Conservation (phyloP, 2,113 vertebrate genomes). For the Todiramphus chloris region DNA sequence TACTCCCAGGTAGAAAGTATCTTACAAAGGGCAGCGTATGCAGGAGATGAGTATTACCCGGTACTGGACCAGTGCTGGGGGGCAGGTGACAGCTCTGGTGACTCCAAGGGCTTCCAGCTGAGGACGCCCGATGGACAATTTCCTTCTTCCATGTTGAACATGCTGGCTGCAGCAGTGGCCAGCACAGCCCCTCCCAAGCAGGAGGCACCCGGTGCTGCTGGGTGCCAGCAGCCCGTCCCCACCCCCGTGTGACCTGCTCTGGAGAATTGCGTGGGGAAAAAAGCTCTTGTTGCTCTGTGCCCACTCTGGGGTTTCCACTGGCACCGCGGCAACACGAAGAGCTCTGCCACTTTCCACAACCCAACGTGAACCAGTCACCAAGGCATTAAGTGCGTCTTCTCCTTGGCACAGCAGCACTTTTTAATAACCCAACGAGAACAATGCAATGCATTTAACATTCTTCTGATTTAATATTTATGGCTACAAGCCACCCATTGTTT, state of each 20-base stretch:
- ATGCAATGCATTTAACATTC: constrained; percentile 21
- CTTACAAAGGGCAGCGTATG: fast-evolving
- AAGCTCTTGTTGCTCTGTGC: not conserved
- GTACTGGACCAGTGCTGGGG: not conserved
- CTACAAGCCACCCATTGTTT: constrained; percentile 40
- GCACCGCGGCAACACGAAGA: fast-evolving
- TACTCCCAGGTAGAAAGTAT: not conserved
- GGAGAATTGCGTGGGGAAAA: not conserved
- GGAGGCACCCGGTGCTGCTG: not conserved
- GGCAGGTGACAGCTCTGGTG: not conserved
- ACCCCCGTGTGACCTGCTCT: not conserved
- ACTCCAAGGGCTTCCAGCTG: not conserved
- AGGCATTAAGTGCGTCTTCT: not conserved
- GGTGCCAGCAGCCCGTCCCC: fast-evolving
- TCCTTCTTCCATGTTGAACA: not conserved
- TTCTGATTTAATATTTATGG: constrained; percentile 44
- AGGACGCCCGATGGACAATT: not conserved
- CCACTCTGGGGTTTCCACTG: not conserved
- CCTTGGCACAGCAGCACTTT: not conserved
- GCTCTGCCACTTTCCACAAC: fast-evolving
- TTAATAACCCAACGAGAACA: constrained; percentile 1
- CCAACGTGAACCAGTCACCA: not conserved
- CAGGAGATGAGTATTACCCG: not conserved
- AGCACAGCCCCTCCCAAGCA: not conserved
- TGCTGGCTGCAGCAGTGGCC: not conserved